Conservation (phyloP, 1,140 invertebrate species). For the Drosophila tsacasi region DNA sequence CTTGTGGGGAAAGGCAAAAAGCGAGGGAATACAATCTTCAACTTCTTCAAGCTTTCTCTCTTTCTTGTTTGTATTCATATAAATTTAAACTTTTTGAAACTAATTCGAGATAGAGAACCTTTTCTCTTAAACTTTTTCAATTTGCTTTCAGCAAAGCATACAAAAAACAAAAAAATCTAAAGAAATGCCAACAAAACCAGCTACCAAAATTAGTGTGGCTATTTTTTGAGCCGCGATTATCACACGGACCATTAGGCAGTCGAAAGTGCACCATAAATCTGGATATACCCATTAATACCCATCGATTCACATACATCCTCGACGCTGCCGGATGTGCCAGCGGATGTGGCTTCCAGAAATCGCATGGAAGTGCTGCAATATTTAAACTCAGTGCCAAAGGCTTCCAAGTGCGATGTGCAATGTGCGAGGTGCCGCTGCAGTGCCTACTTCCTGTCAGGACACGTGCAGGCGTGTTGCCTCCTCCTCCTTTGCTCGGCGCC, state of each 20-base stretch:
- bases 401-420: constrained; percentile 5
- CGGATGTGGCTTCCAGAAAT: constrained; percentile 61
- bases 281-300: constrained; percentile 31
- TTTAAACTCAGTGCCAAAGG: constrained; percentile 35
- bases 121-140: neutral
- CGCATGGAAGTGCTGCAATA: constrained; percentile 57
- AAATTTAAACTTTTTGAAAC: neutral
- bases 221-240: constrained; percentile 6
- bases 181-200: neutral
- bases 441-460: constrained; percentile 12
- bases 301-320: constrained; percentile 8
- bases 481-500: constrained; percentile 3
- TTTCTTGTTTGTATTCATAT: neutral
- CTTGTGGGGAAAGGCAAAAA: neutral
- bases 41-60: neutral
- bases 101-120: neutral
- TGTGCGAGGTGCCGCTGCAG: constrained; percentile 14
- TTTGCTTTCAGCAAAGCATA: neutral
- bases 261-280: constrained; percentile 26
- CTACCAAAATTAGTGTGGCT: neutral
- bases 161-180: neutral
- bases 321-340: constrained; percentile 43
- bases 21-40: neutral
- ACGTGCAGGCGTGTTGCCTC: constrained; percentile 38
- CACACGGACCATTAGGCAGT: constrained; percentile 6